Base-by-base conservation (phyloP, 2,113 vertebrate genomes). In the Pterocles orientalis region DNA sequence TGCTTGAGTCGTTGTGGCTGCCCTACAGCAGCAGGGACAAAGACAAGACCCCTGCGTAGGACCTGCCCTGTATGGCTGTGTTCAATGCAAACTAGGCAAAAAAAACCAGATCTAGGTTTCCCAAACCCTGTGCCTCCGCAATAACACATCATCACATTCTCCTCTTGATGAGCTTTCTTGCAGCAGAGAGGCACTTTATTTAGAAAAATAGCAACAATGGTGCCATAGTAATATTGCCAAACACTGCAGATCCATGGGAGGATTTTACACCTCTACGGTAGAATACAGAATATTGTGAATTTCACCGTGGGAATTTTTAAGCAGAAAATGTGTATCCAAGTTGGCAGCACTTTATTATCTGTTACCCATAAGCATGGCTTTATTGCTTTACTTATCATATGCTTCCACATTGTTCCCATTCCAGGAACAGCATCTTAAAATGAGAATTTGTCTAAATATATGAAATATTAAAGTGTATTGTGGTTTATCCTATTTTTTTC, bases 321-420 rank as follows among this genome's bases (percentile, higher is more conserved):
- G 83, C 48, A 92, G 53, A 82, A 95, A 92, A 87, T 50, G n/a
- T 15, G 5, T 70, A 95, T 87, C 60, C 61, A 61, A 76, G 48
- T 75, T 92, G 76, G 66, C 62, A 96, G 75, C 34, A 75, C 73
- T 85, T 89, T 78, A 80, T 88, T 91, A 86, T 81, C 68, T 88
- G 57, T 90, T 94, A 79, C 39, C 28, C 57, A 39, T 70, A 90
- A 83, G 29, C 21, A 25, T 2, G 18, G 34, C 51, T 89, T 92
- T 89, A 95, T 92, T 93, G 54, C 80, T 86, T 95, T 95, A 81
- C 93, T 94, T 76, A 53, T 94, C 36, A 53, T 48, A 25, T 24
- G 8, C 36, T 62, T 91, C 72, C 33, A 64, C 88, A 79, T 36
- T 86, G 82, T 83, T 93, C 39, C 56, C 65, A 73, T 92, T 96